Evolutionary conservation across 2,888 invertebrate species (phyloP), one percentile per base, ranked within the genome.

Genomic region (Amiota minor): DNA sequence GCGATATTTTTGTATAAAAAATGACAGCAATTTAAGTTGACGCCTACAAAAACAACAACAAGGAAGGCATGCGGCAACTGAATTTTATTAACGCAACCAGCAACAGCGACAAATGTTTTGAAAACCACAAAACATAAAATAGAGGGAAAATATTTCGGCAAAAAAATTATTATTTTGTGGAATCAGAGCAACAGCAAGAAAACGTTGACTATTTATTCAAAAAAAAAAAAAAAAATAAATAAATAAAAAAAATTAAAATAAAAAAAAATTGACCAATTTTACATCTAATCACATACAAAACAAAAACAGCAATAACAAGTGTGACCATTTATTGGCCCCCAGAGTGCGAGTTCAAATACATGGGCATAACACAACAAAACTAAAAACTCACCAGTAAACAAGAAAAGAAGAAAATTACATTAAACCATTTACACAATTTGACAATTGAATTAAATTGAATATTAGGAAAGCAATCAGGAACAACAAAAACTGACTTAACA

Each of bases 391-490:
- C 16, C 65, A 65, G 4, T 46, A 65, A 16, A 11, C n/a, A 53
- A 61, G 70, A 65, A 14, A 56, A 62, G 72, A 77, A 76, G 74
- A 72, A 75, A 69, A 76, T 77, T 72, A 75, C 79, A 79, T 79
- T 78, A 76, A 78, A 77, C 77, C 81, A 78, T 78, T 80, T 78
- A 77, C 77, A 77, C 78, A 80, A 77, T 77, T 79, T 80, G 74
- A 75, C 80, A 81, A 81, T 80, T 81, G 81, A 81, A 81, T 81
- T 80, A 78, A 81, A 81, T 81, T 80, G 80, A 79, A 80, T 80
- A 78, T 80, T 74, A 78, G 74, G 68, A 74, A 70, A 73, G 73
- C 18, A 59, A 74, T 73, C 76, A 77, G 64, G 20, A 69, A 47
- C 16, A 64, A 55, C 69, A 59, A 76, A 74, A 74, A 74, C 76